phyloP scores from a whole-genome alignment of 2,797 vertebrate species.

The Sandelia bainsii region DNA sequence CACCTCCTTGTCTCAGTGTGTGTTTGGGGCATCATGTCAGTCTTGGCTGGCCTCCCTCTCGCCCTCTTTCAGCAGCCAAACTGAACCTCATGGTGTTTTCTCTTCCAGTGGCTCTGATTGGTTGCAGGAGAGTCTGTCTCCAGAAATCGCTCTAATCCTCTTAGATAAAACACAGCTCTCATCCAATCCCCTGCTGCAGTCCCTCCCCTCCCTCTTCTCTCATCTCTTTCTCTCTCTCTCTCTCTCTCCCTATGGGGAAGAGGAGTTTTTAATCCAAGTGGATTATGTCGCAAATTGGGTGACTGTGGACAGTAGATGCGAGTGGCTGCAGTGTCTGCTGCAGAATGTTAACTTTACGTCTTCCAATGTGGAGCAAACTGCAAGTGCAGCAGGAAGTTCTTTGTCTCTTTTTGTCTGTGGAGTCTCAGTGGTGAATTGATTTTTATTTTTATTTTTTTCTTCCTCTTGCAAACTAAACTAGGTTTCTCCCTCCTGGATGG shows the following conservation, averaged over 20 bases:
- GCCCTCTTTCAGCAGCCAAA: constrained; percentile 53
- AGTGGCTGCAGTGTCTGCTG: constrained; percentile 54
- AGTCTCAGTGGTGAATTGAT: neutral
- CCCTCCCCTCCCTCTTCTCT: constrained; percentile 35
- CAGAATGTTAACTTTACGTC: constrained; percentile 23
- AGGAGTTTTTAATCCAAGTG: constrained; percentile 85
- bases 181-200: constrained; percentile 75
- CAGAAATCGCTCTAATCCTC: constrained; percentile 90
- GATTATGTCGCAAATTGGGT: constrained; percentile 82
- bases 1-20: neutral
- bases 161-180: constrained; percentile 86
- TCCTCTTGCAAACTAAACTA: neutral
- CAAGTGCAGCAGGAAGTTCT: constrained; percentile 2
- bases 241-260: constrained; percentile 52
- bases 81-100: constrained; percentile 53
- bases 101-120: constrained; percentile 67
- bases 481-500: neutral
- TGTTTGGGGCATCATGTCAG: constrained; percentile 43
- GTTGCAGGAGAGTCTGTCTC: constrained; percentile 80
- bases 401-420: neutral
- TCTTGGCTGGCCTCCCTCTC: constrained; percentile 1
- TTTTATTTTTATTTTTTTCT: neutral
- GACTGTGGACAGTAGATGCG: constrained; percentile 72
- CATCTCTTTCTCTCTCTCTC: constrained; percentile 10
- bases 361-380: constrained; percentile 6